Evolutionary conservation across 1,140 invertebrate genomes (phyloP).

Genomic region (Danaus plexippus): DNA sequence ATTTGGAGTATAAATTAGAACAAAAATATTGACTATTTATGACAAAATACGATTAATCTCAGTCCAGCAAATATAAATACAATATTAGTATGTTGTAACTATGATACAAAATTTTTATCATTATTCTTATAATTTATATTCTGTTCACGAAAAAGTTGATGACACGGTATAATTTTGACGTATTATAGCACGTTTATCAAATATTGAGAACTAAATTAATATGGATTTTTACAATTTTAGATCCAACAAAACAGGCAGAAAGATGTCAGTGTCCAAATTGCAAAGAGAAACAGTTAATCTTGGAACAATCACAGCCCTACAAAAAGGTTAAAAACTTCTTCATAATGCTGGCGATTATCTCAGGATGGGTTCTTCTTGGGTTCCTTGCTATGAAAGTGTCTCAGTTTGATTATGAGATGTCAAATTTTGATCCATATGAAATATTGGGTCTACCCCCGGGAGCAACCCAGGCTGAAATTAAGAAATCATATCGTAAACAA

Average conservation of each 20-base stretch:
- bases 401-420: constrained; percentile 97
- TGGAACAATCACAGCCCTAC: constrained; percentile 89
- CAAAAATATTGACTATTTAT: no score
- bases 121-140: no score
- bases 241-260: constrained; percentile 80
- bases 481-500: constrained; percentile 94
- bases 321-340: constrained; percentile 82
- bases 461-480: constrained; percentile 90
- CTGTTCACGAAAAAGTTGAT: no score
- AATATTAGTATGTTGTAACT: no score
- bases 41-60: no score
- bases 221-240: constrained; percentile 64
- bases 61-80: no score
- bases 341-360: constrained; percentile 78
- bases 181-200: no score
- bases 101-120: no score
- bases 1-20: constrained; percentile 12
- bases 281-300: constrained; percentile 84
- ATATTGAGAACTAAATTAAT: no score
- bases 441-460: constrained; percentile 92
- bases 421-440: constrained; percentile 99
- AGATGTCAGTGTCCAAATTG: constrained; percentile 92
- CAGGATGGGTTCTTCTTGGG: constrained; percentile 91
- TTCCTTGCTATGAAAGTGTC: constrained; percentile 96
- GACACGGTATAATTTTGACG: no score